phyloP scores from a whole-genome alignment of 2,797 vertebrate species.

The Scomberomorus guttatus region DNA sequence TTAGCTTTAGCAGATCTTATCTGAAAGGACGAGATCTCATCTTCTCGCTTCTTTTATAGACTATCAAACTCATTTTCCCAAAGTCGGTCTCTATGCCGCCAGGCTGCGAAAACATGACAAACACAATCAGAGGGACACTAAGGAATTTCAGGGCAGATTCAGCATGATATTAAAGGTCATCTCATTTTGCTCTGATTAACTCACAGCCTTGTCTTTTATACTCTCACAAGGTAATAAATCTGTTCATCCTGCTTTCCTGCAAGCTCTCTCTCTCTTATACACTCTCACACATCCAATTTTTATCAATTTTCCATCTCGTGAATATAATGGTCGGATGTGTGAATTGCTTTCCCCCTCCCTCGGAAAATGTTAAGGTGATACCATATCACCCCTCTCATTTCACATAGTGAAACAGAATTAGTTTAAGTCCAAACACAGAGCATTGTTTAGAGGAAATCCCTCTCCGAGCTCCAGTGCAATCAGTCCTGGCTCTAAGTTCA shows the following conservation, averaged over 20 bases:
- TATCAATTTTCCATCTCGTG: conserved; percentile 37
- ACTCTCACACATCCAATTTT: conserved; percentile 12
- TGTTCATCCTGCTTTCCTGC: conserved; percentile 15
- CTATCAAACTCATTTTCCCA: conserved; percentile 47
- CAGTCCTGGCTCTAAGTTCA: conserved; percentile 44
- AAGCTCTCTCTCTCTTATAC: neutral
- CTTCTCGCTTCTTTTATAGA: conserved; percentile 55
- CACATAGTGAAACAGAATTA: conserved; percentile 46
- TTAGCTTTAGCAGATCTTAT: conserved; percentile 52
- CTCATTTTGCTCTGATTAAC: conserved; percentile 64
- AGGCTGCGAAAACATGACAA: conserved; percentile 57
- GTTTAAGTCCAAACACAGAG: conserved; percentile 37
- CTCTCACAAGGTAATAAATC: conserved; percentile 38
- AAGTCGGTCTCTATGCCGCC: conserved; percentile 19
- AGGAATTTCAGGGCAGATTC: conserved; percentile 40
- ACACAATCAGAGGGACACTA: conserved; percentile 47
- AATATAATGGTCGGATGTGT: conserved; percentile 31
- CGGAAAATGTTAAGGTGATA: conserved; percentile 22
- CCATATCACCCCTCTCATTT: conserved; percentile 11
- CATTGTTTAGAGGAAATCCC: conserved; percentile 25
- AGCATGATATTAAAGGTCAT: conserved; percentile 70
- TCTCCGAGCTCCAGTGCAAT: conserved; percentile 39
- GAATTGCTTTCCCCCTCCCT: neutral
- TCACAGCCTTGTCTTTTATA: conserved; percentile 45
- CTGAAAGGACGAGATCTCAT: conserved; percentile 53